These are phyloP conservation scores for Lagorchestes hirsutus DNA, from an alignment of 2,797 vertebrate genomes.

Conservation along the genomic window DNA sequence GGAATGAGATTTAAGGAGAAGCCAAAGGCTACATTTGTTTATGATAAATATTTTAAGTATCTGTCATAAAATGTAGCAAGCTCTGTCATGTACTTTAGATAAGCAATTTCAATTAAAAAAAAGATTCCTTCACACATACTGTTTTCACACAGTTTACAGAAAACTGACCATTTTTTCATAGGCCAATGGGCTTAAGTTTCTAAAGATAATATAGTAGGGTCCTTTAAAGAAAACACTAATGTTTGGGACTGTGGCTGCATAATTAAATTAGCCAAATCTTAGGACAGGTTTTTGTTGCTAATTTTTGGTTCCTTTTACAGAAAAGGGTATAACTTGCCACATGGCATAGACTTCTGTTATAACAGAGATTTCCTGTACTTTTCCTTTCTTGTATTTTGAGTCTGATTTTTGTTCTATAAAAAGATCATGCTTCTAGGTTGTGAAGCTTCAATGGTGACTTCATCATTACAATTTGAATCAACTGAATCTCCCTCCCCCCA, in stretches of 20 bases:
- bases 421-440: neutral
- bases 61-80: conserved; percentile 23
- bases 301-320: neutral
- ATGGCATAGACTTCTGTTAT: neutral
- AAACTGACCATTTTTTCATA: neutral
- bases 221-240: neutral
- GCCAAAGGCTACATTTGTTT: conserved; percentile 42
- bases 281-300: neutral
- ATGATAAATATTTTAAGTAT: conserved; percentile 41
- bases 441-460: neutral
- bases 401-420: neutral
- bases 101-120: neutral
- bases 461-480: neutral
- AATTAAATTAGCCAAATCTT: neutral
- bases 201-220: neutral
- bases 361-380: neutral
- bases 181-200: neutral
- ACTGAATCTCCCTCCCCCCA: too few species aligned
- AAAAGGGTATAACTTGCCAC: neutral
- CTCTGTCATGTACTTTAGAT: neutral
- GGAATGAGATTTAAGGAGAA: conserved; percentile 26
- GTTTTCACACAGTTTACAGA: neutral
- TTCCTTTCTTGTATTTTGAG: neutral
- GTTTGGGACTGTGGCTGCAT: neutral
- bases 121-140: too few species aligned